These are phyloP conservation scores for Oceanodroma tethys DNA, from an alignment of 2,113 vertebrate species.

Conservation along the genomic window DNA sequence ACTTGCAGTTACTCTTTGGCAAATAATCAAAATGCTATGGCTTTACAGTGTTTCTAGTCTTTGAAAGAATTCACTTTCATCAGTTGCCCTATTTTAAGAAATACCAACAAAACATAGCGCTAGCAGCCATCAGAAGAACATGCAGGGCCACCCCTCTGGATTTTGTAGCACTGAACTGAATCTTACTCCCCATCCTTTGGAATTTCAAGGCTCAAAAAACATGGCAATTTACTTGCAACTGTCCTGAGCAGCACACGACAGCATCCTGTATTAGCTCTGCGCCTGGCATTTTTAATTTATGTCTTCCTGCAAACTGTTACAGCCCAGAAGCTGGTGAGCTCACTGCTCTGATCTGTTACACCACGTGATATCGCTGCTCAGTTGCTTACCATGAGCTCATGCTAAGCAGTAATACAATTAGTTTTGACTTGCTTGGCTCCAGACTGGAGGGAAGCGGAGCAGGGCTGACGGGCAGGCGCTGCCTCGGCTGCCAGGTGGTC, in stretches of 20 bases:
- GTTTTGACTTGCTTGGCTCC: neutral
- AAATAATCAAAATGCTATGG: neutral
- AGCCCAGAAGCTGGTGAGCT: neutral
- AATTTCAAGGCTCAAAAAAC: neutral
- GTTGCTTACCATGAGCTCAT: neutral
- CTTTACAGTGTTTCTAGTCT: neutral
- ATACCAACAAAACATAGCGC: neutral
- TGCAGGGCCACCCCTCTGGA: neutral
- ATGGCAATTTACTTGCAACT: neutral
- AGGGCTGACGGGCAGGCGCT: rapidly evolving
- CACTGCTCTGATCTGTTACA: neutral
- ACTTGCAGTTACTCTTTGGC: neutral
- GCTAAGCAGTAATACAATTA: neutral
- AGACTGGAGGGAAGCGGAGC: rapidly evolving
- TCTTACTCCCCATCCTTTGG: neutral
- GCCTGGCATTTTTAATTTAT: neutral
- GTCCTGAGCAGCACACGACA: neutral
- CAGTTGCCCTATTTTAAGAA: neutral
- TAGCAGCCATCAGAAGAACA: neutral
- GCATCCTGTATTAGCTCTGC: rapidly evolving
- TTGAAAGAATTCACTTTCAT: neutral
- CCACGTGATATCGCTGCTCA: too few species aligned
- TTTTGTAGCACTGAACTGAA: neutral
- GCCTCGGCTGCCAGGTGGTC: neutral
- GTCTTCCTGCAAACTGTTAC: neutral